Percentiles rank a stretch among this genome's conserved stretches.
Evolutionary conservation across 2,113 vertebrate genomes (phyloP).

Genomic region (Propithecus coquereli): DNA sequence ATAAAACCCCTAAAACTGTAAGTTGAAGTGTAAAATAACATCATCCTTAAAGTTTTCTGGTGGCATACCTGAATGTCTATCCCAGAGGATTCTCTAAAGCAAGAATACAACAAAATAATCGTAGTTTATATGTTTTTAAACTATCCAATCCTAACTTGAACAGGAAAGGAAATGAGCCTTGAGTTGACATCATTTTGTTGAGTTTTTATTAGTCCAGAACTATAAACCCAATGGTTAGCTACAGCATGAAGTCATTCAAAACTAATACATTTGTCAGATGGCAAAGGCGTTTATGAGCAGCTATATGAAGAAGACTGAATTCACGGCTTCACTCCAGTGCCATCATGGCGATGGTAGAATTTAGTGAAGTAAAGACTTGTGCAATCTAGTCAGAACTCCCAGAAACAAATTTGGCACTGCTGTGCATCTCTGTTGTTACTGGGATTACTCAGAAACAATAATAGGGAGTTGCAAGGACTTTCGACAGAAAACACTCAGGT

Average conservation of each 20-base stretch:
- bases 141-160: constrained; percentile 2
- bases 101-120: background rate
- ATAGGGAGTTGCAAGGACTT: background rate
- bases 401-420: background rate
- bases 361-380: background rate
- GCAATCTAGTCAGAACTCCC: background rate
- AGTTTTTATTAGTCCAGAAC: constrained; percentile 45
- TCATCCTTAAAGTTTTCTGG: background rate
- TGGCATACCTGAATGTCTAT: background rate
- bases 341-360: background rate
- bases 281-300: background rate
- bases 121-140: background rate
- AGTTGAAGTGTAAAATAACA: background rate
- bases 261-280: background rate
- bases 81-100: constrained; percentile 9
- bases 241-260: constrained; percentile 55
- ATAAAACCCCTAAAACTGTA: background rate
- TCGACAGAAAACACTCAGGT: background rate
- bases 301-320: background rate
- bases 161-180: constrained; percentile 38
- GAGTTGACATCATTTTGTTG: constrained; percentile 55
- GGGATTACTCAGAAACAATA: background rate
- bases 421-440: background rate
- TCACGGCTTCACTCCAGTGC: background rate
- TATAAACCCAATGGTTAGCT: constrained; percentile 2